Base-by-base conservation (phyloP, 2,797 vertebrate species). In the Cyclura pinguis region DNA sequence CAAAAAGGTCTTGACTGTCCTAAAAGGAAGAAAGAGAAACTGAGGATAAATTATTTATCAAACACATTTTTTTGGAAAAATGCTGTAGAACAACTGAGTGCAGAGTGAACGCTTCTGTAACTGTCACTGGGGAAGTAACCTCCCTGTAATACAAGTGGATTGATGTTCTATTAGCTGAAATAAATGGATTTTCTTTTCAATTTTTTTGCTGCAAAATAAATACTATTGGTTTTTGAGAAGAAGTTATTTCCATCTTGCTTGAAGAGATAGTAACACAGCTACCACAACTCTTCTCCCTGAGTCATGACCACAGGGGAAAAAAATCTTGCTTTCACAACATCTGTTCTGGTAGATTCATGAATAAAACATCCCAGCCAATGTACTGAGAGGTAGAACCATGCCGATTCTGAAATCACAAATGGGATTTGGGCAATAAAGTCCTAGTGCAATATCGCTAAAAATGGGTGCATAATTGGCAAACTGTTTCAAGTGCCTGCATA, bases 281-380 rank as follows among this genome's bases (percentile, higher is more conserved):
- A 35, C 42, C 69, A 27, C 38, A 83, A 29, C 57, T 64, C 57
- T 38, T 22, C n/a, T 67, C 85, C 80, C 69, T 52, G 47, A 84
- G 42, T 78, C 78, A 57, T 52, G 67, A 29, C 42, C 32, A 62
- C n/a, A 29, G 78, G 55, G 52, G 55, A n/a, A n/a, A n/a, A 16
- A 27, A 73, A n/a, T 8, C 10, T 50, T 35, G 16, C 16, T 89
- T 90, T 90, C 38, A 22, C 42, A 83, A 76, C 69, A 83, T 83
- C 84, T 86, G 55, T 42, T 86, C 47, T 86, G 80, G 22, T 47
- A 14, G 42, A 64, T 82, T 64, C 55, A 87, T 87, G 57, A 87
- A 90, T 87, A 82, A 90, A 86, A 83, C 52, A 83, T 67, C 50
- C 69, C 59, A 55, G 59, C 32, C 16, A 64, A n/a, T 69, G 57